These are phyloP conservation scores for Ia io DNA, from an alignment of 2,113 vertebrate species.

Conservation along the genomic window DNA sequence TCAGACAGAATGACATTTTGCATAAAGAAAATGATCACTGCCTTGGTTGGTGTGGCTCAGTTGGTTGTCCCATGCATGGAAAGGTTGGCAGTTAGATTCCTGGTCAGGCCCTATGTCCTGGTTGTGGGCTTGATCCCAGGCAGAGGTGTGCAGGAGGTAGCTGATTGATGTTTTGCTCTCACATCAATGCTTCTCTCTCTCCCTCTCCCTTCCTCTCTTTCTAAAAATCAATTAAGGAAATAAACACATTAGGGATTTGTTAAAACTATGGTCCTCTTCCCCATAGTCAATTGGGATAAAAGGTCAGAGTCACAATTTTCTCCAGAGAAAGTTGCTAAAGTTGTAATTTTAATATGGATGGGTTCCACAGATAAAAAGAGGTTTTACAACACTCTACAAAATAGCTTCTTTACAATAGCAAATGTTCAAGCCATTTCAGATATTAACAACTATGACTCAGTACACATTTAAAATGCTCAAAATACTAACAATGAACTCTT, in stretches of 20 bases:
- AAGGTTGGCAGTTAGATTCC: too few relatives aligned
- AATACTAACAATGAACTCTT: slow-evolving; percentile 30
- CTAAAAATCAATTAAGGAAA: too few relatives aligned
- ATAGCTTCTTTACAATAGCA: slow-evolving; percentile 49
- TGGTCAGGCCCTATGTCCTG: too few relatives aligned
- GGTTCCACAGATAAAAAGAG: slow-evolving; percentile 36
- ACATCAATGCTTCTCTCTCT: too few relatives aligned
- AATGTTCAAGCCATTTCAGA: slow-evolving; percentile 54
- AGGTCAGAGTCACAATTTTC: slow-evolving; percentile 63
- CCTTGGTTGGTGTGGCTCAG: too few relatives aligned
- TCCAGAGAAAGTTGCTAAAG: slow-evolving; percentile 51
- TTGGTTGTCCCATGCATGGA: too few relatives aligned
- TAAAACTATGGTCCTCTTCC: slow-evolving; percentile 52
- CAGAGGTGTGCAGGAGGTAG: too few relatives aligned
- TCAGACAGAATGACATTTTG: slow-evolving; percentile 24
- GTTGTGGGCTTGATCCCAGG: too few relatives aligned
- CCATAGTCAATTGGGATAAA: slow-evolving; percentile 56
- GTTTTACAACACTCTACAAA: slow-evolving; percentile 26
- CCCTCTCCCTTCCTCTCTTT: too few relatives aligned
- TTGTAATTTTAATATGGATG: slow-evolving; percentile 61
- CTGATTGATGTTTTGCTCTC: too few relatives aligned
- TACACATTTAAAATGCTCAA: slow-evolving; percentile 16
- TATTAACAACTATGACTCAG: slow-evolving; percentile 58
- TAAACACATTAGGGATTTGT: slow-evolving; percentile 26
- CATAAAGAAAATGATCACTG: slow-evolving; percentile 29